These are phyloP conservation scores for honey bee (Apis mellifera) DNA, from an alignment of 1,140 invertebrate genomes.

Conservation along the genomic window DNA sequence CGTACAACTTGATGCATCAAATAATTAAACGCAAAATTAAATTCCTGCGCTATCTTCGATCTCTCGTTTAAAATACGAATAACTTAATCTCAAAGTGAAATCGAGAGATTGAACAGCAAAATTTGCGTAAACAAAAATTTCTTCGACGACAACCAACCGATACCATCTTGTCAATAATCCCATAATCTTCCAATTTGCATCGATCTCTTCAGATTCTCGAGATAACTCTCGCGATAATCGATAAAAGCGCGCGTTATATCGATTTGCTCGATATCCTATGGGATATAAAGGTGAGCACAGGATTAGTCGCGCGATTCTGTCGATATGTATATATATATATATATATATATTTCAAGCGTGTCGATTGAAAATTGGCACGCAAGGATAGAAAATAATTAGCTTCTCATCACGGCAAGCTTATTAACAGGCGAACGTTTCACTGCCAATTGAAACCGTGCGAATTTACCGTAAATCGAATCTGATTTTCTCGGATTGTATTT, in stretches of 20 bases:
- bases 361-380: not conserved
- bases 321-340: not conserved
- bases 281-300: not conserved
- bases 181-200: not conserved
- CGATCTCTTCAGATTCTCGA: not conserved
- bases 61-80: too few relatives aligned
- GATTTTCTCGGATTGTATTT: too few relatives aligned
- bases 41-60: too few relatives aligned
- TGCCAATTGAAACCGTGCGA: conserved; percentile 12
- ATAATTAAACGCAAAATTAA: too few relatives aligned
- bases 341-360: not conserved
- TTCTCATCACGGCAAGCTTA: conserved; percentile 21
- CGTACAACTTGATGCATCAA: too few relatives aligned
- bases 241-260: not conserved
- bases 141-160: not conserved
- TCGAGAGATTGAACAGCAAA: too few relatives aligned
- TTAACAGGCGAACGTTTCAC: conserved; percentile 28
- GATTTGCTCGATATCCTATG: not conserved
- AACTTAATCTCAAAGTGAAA: too few relatives aligned
- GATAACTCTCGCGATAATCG: not conserved
- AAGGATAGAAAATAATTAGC: conserved; percentile 37
- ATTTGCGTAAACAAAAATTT: not conserved
- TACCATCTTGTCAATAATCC: not conserved
- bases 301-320: not conserved
- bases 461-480: not conserved